phyloP scores from a whole-genome alignment of 2,113 vertebrate genomes.

The Pseudolaguvia tuberculata region DNA sequence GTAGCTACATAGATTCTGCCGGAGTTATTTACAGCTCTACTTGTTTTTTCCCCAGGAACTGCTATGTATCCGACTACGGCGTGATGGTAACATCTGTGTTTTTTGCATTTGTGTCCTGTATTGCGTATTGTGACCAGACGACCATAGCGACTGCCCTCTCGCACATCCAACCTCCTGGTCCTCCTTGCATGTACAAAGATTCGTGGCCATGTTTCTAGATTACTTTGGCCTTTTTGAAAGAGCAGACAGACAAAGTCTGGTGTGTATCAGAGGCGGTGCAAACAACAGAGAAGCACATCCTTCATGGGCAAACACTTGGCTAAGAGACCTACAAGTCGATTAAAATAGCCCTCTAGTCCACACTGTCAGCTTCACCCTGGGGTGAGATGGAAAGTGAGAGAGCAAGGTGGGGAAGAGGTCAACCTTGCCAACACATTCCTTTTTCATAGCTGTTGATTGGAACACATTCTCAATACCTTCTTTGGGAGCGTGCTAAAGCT shows the following conservation, averaged over 20 bases:
- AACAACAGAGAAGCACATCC: neutral
- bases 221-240: constrained; percentile 31
- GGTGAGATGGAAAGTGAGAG: constrained; percentile 32
- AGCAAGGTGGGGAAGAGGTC: constrained; percentile 12
- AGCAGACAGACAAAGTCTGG: neutral
- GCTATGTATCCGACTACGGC: too few relatives aligned
- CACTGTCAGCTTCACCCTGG: constrained; percentile 15
- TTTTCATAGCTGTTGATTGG: constrained; percentile 30
- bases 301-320: constrained; percentile 4
- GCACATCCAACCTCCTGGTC: constrained; percentile 19
- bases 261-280: constrained; percentile 35
- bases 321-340: constrained; percentile 28
- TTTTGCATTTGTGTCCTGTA: constrained; percentile 40
- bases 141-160: constrained; percentile 18
- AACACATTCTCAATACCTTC: constrained; percentile 28
- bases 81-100: too few relatives aligned
- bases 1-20: neutral
- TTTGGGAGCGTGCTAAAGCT: constrained; percentile 29
- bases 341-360: constrained; percentile 30
- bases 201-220: constrained; percentile 24
- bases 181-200: neutral
- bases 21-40: constrained; percentile 2
- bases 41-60: constrained; percentile 10
- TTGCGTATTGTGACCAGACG: constrained; percentile 43
- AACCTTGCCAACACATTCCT: constrained; percentile 23